Base-by-base conservation (phyloP, 2,113 vertebrate genomes). In the Athene noctua region DNA sequence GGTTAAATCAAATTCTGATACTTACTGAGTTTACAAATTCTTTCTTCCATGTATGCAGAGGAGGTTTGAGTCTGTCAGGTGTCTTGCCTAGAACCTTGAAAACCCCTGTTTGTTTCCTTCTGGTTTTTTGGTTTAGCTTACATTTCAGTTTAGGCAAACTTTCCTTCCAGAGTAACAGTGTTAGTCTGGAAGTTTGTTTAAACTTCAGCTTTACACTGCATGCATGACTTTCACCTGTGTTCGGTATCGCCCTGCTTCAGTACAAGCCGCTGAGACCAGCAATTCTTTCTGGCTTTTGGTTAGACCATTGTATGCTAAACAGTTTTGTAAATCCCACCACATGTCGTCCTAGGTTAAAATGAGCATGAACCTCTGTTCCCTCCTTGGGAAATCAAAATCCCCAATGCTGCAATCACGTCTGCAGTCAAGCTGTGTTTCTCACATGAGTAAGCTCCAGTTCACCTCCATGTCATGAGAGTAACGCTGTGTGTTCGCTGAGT, bases 201-300 rank as follows among this genome's bases (percentile, higher is more conserved):
- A 84, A 32, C 30, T 55, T 15, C 16, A 52, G 36, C 46, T 42
- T 17, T 46, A 13, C 51, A 15, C 0, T 2, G 9, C 2, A 4
- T 4, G 40, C 8, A 2, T 57, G 68, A 36, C 68, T 67, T 42
- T 58, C 25, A 15, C 13, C 25, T 32, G 86, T 5, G 21, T 4
- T 77, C 0, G 8, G 10, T 38, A 11, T 68, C 1, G 0, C 68
- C 25, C 44, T 51, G 11, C 54, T 67, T 36, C 73, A 1, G 0
- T 51, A 21, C 0, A 3, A 79, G 68, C 67, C 40, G 25, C 87
- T 34, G 0, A 55, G 30, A 62, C n/a, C 65, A 63, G 58, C 23
- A 67, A 16, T 55, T 61, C 40, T 83, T 81, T 71, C 49, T 59
- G 90, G 44, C 49, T 51, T 46, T 30, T 55, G 80, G 29, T 73